Conservation (phyloP, 2,797 vertebrate species). For the Tolypeutes matacus region DNA sequence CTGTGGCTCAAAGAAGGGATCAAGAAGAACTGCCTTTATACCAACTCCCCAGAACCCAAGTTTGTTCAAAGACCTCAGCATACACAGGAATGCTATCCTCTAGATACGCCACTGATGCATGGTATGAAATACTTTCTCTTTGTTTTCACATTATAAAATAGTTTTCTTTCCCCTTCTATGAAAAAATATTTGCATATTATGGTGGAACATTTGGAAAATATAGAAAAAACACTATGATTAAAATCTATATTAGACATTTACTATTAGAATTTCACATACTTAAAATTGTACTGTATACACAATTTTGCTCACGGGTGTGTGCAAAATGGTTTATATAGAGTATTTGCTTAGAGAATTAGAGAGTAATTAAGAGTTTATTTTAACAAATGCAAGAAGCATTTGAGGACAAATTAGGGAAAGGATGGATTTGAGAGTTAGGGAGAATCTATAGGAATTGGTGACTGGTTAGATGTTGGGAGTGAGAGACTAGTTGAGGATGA, state of each 20-base stretch:
- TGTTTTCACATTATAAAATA: background rate
- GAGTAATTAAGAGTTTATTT: background rate
- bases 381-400: background rate
- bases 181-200: background rate
- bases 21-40: slow-evolving; percentile 68
- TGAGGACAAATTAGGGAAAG: background rate
- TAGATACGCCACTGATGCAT: slow-evolving; percentile 75
- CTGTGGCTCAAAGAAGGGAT: slow-evolving; percentile 71
- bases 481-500: background rate
- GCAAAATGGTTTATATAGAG: background rate
- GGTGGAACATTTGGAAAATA: slow-evolving; percentile 34
- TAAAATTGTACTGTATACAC: background rate
- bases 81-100: background rate
- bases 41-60: slow-evolving; percentile 48
- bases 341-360: slow-evolving; percentile 17
- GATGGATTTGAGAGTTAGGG: background rate
- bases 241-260: background rate
- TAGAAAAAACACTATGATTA: background rate
- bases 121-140: background rate
- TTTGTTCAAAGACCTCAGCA: slow-evolving; percentile 36
- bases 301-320: background rate
- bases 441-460: background rate
- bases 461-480: background rate
- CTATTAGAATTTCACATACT: background rate
- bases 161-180: background rate